A percentile compares a stretch with the other conserved stretches of the same genome.
Evolutionary conservation across 2,113 vertebrate species (phyloP).

Genomic region (Acinonyx jubatus): DNA sequence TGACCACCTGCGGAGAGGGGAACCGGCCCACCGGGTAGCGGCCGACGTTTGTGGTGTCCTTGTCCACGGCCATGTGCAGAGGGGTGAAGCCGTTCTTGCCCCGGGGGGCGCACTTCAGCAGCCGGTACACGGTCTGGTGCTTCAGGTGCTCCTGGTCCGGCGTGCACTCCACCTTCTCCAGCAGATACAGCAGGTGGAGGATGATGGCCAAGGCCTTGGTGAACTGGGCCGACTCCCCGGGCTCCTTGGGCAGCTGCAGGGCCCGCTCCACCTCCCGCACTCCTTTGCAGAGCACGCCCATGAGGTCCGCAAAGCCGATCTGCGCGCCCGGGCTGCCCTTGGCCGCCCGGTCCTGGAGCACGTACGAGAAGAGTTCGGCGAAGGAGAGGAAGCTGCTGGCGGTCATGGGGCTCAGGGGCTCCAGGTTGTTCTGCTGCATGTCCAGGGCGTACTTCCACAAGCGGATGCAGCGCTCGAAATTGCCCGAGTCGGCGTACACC

Average conservation of each 20-base stretch:
- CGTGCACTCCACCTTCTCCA: constrained; percentile 94
- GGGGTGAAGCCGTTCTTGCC: constrained; percentile 93
- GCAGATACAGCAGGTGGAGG: constrained; percentile 93
- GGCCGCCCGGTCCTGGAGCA: constrained; percentile 95
- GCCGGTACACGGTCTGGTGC: constrained; percentile 93
- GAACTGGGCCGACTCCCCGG: constrained; percentile 92
- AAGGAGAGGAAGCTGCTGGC: constrained; percentile 97
- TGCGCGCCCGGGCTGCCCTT: constrained; percentile 92
- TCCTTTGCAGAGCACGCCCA: constrained; percentile 94
- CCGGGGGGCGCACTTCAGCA: constrained; percentile 93
- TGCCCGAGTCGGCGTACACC: constrained; percentile 95
- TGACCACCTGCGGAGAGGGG: constrained; percentile 92
- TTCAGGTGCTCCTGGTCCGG: constrained; percentile 94
- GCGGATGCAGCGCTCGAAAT: constrained; percentile 96
- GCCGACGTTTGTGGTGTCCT: constrained; percentile 94
- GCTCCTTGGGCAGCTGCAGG: constrained; percentile 90
- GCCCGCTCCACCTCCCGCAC: constrained; percentile 96
- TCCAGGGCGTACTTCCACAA: constrained; percentile 97
- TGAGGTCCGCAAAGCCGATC: constrained; percentile 94
- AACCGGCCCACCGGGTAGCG: constrained; percentile 96
- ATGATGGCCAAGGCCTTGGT: constrained; percentile 95
- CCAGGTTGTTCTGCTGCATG: constrained; percentile 96
- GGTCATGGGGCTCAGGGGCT: constrained; percentile 97
- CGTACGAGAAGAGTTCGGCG: constrained; percentile 96
- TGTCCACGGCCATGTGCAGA: constrained; percentile 95